phyloP scores from a whole-genome alignment of 2,888 invertebrate species.

The Erebia epiphron region DNA sequence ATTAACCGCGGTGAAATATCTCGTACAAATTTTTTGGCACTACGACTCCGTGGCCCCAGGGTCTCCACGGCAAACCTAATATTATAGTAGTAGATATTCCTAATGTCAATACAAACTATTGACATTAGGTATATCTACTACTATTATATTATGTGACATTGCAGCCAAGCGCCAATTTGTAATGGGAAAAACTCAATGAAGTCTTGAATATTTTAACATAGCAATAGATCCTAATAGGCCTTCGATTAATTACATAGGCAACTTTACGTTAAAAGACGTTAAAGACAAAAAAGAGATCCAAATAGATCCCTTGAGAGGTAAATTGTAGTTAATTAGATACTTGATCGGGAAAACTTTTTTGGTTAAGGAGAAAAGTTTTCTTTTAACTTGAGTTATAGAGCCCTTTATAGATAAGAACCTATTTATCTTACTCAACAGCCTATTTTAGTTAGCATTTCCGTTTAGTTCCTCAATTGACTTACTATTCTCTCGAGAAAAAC shows the following conservation, averaged over 20 bases:
- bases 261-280: constrained; percentile 11
- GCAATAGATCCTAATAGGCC: background rate
- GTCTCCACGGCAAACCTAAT: too few relatives aligned
- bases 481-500: too few relatives aligned
- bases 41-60: too few relatives aligned
- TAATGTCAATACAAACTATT: too few relatives aligned
- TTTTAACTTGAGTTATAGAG: background rate
- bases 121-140: too few relatives aligned
- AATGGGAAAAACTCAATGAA: background rate
- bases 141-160: too few relatives aligned
- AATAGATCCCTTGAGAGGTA: constrained; percentile 7
- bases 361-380: background rate
- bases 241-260: background rate
- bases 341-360: constrained; percentile 8
- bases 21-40: too few relatives aligned
- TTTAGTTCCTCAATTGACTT: background rate
- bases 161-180: too few relatives aligned
- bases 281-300: background rate
- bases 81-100: too few relatives aligned
- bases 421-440: background rate
- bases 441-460: background rate
- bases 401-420: background rate
- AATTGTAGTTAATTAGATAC: constrained; percentile 14
- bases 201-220: background rate
- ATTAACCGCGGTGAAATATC: too few relatives aligned